Percentiles rank a stretch among this genome's conserved stretches.
These are phyloP conservation scores for Liparis tanakae DNA, from an alignment of 2,797 vertebrate genomes.

Conservation along the genomic window DNA sequence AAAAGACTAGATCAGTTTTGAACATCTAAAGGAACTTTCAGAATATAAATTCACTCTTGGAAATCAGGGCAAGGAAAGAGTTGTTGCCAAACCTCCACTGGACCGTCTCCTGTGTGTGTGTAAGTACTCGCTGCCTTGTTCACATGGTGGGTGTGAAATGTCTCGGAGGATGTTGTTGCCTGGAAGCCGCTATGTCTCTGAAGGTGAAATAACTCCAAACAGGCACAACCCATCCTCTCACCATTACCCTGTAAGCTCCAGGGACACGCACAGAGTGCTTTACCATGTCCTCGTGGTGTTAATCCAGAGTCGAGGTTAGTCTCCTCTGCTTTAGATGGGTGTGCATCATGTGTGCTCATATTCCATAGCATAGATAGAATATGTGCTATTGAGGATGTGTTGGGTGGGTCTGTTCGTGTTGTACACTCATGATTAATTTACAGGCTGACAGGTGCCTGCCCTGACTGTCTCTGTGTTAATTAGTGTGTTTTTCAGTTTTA, in stretches of 20 bases:
- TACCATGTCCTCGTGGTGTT: conserved; percentile 70
- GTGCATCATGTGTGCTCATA: conserved; percentile 15
- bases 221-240: conserved; percentile 73
- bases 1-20: not conserved
- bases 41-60: conserved; percentile 19
- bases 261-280: conserved; percentile 74
- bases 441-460: conserved; percentile 52
- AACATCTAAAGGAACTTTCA: not conserved
- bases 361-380: conserved; percentile 24
- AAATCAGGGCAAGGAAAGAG: conserved; percentile 51
- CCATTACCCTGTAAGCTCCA: conserved; percentile 59
- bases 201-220: conserved; percentile 74
- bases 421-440: conserved; percentile 44
- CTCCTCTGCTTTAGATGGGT: conserved; percentile 33
- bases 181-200: conserved; percentile 73
- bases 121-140: conserved; percentile 42
- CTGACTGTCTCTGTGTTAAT: conserved; percentile 53
- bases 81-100: conserved; percentile 26
- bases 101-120: conserved; percentile 8
- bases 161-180: conserved; percentile 70
- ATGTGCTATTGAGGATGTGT: conserved; percentile 13
- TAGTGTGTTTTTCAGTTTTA: conserved; percentile 63
- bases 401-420: conserved; percentile 6
- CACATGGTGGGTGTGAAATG: conserved; percentile 65
- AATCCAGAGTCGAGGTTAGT: conserved; percentile 59